These are phyloP conservation scores for Macrophya alboannulata DNA, from an alignment of 2,888 invertebrate species.

Conservation along the genomic window DNA sequence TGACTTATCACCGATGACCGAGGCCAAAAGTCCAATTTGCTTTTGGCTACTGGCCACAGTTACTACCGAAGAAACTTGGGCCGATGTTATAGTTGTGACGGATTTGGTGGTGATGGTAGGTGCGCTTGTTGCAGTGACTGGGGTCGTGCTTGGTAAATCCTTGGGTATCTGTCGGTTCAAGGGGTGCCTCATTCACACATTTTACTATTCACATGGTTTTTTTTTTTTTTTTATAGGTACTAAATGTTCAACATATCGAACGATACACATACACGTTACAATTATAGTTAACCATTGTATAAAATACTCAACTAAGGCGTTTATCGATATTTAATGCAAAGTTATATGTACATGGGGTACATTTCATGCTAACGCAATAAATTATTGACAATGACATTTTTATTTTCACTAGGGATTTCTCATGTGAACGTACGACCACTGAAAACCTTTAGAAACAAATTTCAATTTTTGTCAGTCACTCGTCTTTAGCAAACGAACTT, in stretches of 20 bases:
- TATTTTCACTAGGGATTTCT: too few species aligned
- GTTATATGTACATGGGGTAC: neutral
- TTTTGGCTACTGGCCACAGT: conserved; percentile 75
- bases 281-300: conserved; percentile 26
- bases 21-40: conserved; percentile 75
- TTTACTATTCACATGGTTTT: conserved; percentile 62
- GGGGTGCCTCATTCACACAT: conserved; percentile 78
- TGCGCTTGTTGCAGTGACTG: conserved; percentile 79
- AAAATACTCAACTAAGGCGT: neutral
- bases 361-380: too few species aligned
- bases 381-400: too few species aligned
- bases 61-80: conserved; percentile 75
- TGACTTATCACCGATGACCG: conserved; percentile 71
- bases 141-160: conserved; percentile 81
- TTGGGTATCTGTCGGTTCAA: conserved; percentile 83
- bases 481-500: too few species aligned
- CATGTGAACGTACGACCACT: too few species aligned
- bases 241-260: conserved; percentile 10
- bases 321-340: conserved; percentile 16
- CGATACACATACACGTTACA: conserved; percentile 60
- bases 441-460: too few species aligned
- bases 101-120: conserved; percentile 78
- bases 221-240: conserved; percentile 55
- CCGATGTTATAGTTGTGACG: conserved; percentile 73
- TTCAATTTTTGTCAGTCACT: too few species aligned